Evolutionary conservation across 2,888 invertebrate species (phyloP), one percentile per base, ranked within the genome.

Genomic region (Zele albiditarsus): DNA sequence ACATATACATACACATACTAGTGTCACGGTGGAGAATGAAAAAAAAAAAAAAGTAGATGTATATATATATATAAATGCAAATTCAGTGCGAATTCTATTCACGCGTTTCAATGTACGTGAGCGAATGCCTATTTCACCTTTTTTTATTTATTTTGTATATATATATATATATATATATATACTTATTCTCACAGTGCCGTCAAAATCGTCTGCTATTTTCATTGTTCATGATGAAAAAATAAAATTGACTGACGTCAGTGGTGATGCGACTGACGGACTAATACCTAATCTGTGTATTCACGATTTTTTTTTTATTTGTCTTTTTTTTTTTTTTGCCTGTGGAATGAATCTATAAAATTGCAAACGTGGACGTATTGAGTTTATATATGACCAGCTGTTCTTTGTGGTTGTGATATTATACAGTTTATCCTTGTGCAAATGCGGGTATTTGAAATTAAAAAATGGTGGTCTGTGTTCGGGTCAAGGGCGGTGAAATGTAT

Each of bases 61-160:
- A n/a, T 27, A 31, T 28, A 62, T 57, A 53, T 58, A 69, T 69
- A 58, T 69, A 69, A 69, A 69, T 69, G 69, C 58, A 58, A 69
- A 69, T 69, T 38, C 58, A 60, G 53, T 23, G 38, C 33, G 69
- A 57, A 69, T 58, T 58, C 57, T 23, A 60, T 69, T 69, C 58
- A 38, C 58, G 33, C 38, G 33, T 69, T 69, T 69, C 27, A 38
- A 69, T 58, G 23, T 16, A n/a, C 58, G 57, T 68, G 49, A 20
- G n/a, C 46, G 57, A 53, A 6, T 20, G 53, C n/a, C 8, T 38
- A 68, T 57, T 20, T 28, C 62, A 27, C 49, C 6, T 67, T 27
- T 67, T 67, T 12, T 27, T 67, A 49, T 12, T 67, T 14, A 49
- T 67, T n/a, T n/a, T n/a, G n/a, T n/a, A n/a, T n/a, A n/a, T n/a